Conservation (phyloP, 2,113 vertebrate genomes). For the Sterna hirundo region DNA sequence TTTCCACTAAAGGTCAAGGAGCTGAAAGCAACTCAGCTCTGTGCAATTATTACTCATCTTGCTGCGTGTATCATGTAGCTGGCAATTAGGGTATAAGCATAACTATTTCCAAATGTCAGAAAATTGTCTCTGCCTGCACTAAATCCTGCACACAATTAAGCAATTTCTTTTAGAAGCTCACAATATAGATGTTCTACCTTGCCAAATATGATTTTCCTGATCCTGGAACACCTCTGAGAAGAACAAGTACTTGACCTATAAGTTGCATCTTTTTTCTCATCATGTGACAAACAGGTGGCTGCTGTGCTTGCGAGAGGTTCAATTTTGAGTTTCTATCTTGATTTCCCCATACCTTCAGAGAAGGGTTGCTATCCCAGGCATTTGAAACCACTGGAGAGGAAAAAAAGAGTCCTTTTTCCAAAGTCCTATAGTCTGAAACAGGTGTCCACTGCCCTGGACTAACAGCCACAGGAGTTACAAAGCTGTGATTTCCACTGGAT, state of each 20-base stretch:
- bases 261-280: constrained; percentile 77
- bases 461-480: constrained; percentile 83
- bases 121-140: neutral
- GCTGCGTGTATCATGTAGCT: neutral
- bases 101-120: neutral
- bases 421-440: constrained; percentile 9
- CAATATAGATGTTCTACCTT: constrained; percentile 79
- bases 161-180: constrained; percentile 18
- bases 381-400: constrained; percentile 63
- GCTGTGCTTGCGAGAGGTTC: constrained; percentile 49
- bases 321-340: constrained; percentile 62
- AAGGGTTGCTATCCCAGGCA: constrained; percentile 60
- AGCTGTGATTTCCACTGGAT: constrained; percentile 69
- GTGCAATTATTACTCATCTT: neutral
- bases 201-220: constrained; percentile 95
- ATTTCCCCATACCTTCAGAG: constrained; percentile 77
- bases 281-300: constrained; percentile 57
- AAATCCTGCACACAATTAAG: neutral
- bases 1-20: neutral
- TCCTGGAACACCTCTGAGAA: constrained; percentile 94
- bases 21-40: neutral
- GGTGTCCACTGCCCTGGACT: constrained; percentile 73
- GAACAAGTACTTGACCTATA: constrained; percentile 85
- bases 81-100: neutral
- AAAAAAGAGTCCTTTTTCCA: constrained; percentile 61